Conservation (phyloP, 2,888 invertebrate species). For the Apotomis turbidana region DNA sequence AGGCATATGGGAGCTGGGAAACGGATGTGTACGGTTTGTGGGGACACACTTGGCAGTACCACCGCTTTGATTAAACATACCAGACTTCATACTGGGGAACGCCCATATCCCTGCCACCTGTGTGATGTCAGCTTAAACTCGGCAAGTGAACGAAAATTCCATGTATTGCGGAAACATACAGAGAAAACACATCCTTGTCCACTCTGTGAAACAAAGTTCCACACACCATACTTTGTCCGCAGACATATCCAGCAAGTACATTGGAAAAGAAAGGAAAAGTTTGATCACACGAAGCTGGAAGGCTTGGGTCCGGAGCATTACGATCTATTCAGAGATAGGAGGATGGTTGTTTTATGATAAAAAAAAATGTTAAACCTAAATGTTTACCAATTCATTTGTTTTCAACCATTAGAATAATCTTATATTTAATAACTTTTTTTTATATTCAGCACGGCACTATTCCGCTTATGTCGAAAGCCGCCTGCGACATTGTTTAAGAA, state of each 20-base stretch:
- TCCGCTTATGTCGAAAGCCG: not conserved
- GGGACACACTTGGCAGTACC: conserved; percentile 31
- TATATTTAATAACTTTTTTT: too few species aligned
- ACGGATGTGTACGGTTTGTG: conserved; percentile 32
- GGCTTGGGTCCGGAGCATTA: conserved; percentile 33
- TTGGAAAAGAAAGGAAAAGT: conserved; percentile 41
- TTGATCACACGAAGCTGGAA: conserved; percentile 35
- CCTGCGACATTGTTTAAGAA: not conserved
- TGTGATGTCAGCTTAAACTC: conserved; percentile 38
- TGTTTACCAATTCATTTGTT: not conserved
- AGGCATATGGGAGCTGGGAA: conserved; percentile 33
- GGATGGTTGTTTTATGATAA: conserved; percentile 37
- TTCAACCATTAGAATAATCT: not conserved
- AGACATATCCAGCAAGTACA: conserved; percentile 38
- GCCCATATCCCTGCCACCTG: conserved; percentile 39
- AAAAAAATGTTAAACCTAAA: conserved; percentile 14
- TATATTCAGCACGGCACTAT: not conserved
- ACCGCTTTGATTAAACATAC: conserved; percentile 39
- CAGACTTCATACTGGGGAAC: conserved; percentile 39
- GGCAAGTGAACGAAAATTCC: conserved; percentile 38
- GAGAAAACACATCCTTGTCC: conserved; percentile 41
- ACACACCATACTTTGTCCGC: conserved; percentile 37
- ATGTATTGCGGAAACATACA: conserved; percentile 37
- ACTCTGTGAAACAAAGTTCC: conserved; percentile 38
- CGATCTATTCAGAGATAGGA: conserved; percentile 35